Evolutionary conservation across 2,113 vertebrate genomes (phyloP).

Genomic region (Thalassoma bifasciatum): DNA sequence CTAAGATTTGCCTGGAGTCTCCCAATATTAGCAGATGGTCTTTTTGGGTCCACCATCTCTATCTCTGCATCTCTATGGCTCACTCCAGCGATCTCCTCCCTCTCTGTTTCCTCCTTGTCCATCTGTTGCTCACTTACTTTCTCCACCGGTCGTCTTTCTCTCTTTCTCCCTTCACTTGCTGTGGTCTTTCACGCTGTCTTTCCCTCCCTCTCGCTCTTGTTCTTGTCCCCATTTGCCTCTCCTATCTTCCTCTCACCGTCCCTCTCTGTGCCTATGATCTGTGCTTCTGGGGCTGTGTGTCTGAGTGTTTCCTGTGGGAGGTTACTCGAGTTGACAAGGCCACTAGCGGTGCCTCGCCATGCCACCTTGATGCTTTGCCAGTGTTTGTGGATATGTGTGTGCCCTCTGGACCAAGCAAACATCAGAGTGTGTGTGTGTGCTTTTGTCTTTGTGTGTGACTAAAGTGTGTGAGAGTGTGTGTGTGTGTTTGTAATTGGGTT

Average conservation of each 20-base stretch:
- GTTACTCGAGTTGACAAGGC: constrained; percentile 69
- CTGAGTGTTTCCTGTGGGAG: constrained; percentile 56
- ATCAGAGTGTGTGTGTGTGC: constrained; percentile 35
- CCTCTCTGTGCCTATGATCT: constrained; percentile 37
- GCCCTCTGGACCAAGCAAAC: constrained; percentile 52
- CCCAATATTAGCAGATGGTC: constrained; percentile 67
- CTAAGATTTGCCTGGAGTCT: constrained; percentile 38
- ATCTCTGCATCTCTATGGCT: constrained; percentile 23
- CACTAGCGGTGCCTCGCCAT: constrained; percentile 62
- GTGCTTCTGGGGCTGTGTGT: constrained; percentile 34
- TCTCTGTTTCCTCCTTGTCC: constrained; percentile 30
- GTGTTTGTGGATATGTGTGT: constrained; percentile 42
- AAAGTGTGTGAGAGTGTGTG: too few relatives aligned
- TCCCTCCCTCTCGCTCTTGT: not conserved
- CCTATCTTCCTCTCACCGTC: not conserved
- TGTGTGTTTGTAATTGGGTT: constrained; percentile 48
- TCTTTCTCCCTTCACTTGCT: not conserved
- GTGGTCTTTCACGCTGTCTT: not conserved
- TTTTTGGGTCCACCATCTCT: constrained; percentile 39
- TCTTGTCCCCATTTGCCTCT: not conserved
- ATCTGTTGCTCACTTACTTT: constrained; percentile 45
- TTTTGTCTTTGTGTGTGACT: constrained; percentile 25
- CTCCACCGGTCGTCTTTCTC: not conserved
- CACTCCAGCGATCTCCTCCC: constrained; percentile 40
- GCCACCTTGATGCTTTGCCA: constrained; percentile 70